Conservation (phyloP, 1,140 invertebrate genomes). For the Apolygus lucorum region DNA sequence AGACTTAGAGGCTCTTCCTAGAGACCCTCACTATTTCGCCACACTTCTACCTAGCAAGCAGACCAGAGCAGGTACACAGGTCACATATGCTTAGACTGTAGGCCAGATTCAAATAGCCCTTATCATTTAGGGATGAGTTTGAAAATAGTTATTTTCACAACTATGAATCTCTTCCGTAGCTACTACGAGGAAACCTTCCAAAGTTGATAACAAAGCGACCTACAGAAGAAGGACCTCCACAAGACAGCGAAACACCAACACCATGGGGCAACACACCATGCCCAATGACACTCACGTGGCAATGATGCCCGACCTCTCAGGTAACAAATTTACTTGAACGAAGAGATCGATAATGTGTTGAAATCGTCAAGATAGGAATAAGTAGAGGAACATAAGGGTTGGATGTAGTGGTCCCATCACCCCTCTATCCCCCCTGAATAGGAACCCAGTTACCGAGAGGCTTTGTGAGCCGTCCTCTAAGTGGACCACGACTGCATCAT, state of each 20-base stretch:
- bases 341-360: too few relatives aligned
- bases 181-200: conserved; percentile 42
- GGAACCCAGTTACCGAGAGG: too few relatives aligned
- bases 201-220: conserved; percentile 45
- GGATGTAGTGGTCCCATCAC: too few relatives aligned
- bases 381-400: too few relatives aligned
- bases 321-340: conserved; percentile 40
- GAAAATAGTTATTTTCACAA: neutral
- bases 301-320: conserved; percentile 64
- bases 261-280: conserved; percentile 32
- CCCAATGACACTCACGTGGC: conserved; percentile 61
- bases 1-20: conserved; percentile 54
- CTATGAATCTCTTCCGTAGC: conserved; percentile 35
- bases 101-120: too few relatives aligned
- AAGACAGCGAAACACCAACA: conserved; percentile 41
- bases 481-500: too few relatives aligned
- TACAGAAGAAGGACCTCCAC: conserved; percentile 52
- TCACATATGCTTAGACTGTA: too few relatives aligned
- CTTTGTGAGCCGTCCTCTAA: too few relatives aligned
- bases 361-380: too few relatives aligned
- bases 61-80: conserved; percentile 51
- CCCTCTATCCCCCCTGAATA: too few relatives aligned
- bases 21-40: conserved; percentile 60
- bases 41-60: conserved; percentile 69
- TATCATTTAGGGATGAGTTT: too few relatives aligned